Base-by-base conservation (phyloP, 1,140 invertebrate species). In the Aphelenchoides avenae region DNA sequence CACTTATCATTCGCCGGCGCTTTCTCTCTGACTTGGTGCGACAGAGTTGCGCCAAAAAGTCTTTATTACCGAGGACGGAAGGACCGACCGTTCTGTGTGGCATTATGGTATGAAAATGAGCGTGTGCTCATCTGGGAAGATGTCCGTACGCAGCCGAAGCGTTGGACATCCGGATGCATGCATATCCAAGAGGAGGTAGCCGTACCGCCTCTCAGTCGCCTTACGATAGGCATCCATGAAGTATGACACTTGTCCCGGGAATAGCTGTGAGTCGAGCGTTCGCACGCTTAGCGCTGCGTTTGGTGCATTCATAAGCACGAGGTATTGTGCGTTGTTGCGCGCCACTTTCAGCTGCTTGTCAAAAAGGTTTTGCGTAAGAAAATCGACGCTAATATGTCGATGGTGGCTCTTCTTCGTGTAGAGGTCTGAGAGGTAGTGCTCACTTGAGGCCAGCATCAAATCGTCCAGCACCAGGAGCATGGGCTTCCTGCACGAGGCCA, bases 41-140 rank as follows among this genome's bases (percentile, higher is more conserved):
- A 13, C 33, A 33, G 15, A 51, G 26, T 13, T 5, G 5, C 3
- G 33, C 33, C 30, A 51, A 37, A 51, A 51, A 51, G 9, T 51
- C 22, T 7, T 20, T 7, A 51, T 51, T 51, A 24, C 42, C 24
- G 42, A 29, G 20, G 24, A 51, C 20, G 27, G 42, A 37, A 7
- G 36, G 6, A 37, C 48, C 31, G 11, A 51, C 5, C 48, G 42
- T 51, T 51, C n/a, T n/a, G n/a, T n/a, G n/a, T n/a, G n/a, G n/a
- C n/a, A n/a, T 51, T 51, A 37, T 48, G 48, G 24, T 37, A 51
- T 51, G 20, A 51, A 51, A 51, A 51, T 51, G 26, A 51, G 36
- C 11, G 36, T 51, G 18, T 51, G 33, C 26, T 51, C 48, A 41
- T 51, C n/a, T 51, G 33, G 36, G 42, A 51, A 51, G 36, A 51